phyloP scores from a whole-genome alignment of 2,113 vertebrate species.

The Chascanopsetta lugubris region DNA sequence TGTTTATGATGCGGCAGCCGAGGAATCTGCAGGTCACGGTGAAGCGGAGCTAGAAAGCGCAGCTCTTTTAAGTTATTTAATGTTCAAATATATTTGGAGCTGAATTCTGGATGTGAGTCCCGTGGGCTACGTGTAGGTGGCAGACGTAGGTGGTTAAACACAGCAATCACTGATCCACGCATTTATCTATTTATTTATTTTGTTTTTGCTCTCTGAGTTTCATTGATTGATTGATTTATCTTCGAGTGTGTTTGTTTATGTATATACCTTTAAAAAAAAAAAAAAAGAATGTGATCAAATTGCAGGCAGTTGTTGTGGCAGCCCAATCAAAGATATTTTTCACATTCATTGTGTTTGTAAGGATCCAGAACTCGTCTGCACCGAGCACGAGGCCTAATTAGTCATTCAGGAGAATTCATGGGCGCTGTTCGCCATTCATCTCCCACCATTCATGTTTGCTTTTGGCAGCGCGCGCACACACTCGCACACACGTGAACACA shows the following conservation, averaged over 20 bases:
- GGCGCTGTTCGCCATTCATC: conserved; percentile 61
- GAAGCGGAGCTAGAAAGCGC: conserved; percentile 20
- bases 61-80: conserved; percentile 40
- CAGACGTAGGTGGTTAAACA: conserved; percentile 9
- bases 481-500: conserved; percentile 4
- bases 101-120: conserved; percentile 10
- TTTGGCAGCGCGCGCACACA: conserved; percentile 39
- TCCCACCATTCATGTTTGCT: conserved; percentile 56
- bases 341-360: conserved; percentile 33
- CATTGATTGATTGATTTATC: conserved; percentile 24
- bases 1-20: conserved; percentile 35
- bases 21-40: conserved; percentile 25
- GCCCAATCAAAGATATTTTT: conserved; percentile 22
- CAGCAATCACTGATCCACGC: conserved; percentile 1
- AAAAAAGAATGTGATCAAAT: conserved; percentile 12
- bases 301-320: conserved; percentile 9
- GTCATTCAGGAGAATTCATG: conserved; percentile 68
- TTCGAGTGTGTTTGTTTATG: conserved; percentile 22
- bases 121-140: conserved; percentile 3
- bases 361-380: conserved; percentile 54
- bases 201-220: conserved; percentile 3
- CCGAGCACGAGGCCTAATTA: conserved; percentile 59
- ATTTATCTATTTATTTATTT: background rate
- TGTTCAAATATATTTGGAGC: conserved; percentile 5
- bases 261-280: conserved; percentile 4